Evolutionary conservation across 2,888 invertebrate species (phyloP), one percentile per base, ranked within the genome.

Genomic region (Brachylomia viminalis): DNA sequence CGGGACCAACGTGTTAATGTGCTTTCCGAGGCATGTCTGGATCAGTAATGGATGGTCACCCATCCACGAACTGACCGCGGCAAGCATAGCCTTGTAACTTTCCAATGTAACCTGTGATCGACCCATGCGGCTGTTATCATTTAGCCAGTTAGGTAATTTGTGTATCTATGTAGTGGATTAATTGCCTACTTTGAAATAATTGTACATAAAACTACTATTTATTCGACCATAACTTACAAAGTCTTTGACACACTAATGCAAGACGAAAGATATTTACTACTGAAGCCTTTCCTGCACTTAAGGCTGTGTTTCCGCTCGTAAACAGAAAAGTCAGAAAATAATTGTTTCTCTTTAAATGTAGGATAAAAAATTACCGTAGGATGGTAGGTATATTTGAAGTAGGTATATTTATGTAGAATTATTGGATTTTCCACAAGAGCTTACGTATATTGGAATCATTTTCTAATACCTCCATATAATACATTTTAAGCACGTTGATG

Each of bases 221-320:
- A 0, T 64, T 54, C 2, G 49, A 5, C 54, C 56, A 56, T 81
- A 30, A 75, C n/a, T 69, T 61, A 42, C 49, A 69, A 72, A 73
- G 42, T 52, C 49, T 65, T 74, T 82, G 74, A 54, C 69, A 42
- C 59, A 54, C 23, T 76, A 69, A 70, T 70, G 72, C 61, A 45
- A 70, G 20, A 52, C 0, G 27, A 61, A 75, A 61, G 7, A 68
- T 64, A 72, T 83, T 83, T 74, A 74, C 42, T 77, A 20, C 70
- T 61, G 38, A 71, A 72, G 62, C 45, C 45, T 77, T 83, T 83
- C 80, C 80, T 73, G 80, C 77, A 80, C 83, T 80, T 72, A 80
- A 54, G 23, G 33, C 11, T 38, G 27, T 66, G 27, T 73, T 80
- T 83, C 83, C 83, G 66, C 15, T 66, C 38, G 23, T 30, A n/a